phyloP scores from a whole-genome alignment of 2,113 vertebrate genomes.

The Marmota flaviventris region DNA sequence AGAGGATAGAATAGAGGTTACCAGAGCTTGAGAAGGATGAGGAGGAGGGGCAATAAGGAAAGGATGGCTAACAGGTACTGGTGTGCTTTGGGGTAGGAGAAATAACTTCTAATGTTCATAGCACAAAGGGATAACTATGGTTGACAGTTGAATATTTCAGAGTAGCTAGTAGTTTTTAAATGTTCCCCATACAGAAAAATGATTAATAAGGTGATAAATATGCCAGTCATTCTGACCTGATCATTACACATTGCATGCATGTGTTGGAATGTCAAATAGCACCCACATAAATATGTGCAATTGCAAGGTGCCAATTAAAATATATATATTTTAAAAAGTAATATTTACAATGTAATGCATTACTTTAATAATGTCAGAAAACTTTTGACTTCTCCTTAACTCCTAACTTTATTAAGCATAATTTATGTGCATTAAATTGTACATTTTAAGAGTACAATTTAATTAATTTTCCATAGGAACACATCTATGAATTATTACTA shows the following conservation, averaged over 20 bases:
- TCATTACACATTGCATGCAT: background rate
- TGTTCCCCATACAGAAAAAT: background rate
- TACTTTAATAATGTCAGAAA: background rate
- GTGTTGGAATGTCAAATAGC: background rate
- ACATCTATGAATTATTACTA: background rate
- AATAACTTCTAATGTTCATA: background rate
- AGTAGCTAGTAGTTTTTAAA: background rate
- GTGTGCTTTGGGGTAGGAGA: background rate
- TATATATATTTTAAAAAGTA: background rate
- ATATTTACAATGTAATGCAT: background rate
- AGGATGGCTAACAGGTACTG: background rate
- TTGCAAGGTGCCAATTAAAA: background rate
- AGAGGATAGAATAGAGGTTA: background rate
- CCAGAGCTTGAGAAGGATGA: background rate
- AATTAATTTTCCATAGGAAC: background rate
- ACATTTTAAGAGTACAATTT: background rate
- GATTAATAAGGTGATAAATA: background rate
- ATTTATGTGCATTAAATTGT: background rate
- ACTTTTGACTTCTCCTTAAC: background rate
- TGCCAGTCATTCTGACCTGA: background rate
- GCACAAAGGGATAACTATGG: background rate
- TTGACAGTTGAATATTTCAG: background rate
- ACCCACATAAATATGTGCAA: background rate
- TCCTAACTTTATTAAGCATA: slow-evolving; percentile 15
- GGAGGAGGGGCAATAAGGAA: background rate